phyloP scores from a whole-genome alignment of 2,888 invertebrate species.

The Synanthedon andrenaeformis region DNA sequence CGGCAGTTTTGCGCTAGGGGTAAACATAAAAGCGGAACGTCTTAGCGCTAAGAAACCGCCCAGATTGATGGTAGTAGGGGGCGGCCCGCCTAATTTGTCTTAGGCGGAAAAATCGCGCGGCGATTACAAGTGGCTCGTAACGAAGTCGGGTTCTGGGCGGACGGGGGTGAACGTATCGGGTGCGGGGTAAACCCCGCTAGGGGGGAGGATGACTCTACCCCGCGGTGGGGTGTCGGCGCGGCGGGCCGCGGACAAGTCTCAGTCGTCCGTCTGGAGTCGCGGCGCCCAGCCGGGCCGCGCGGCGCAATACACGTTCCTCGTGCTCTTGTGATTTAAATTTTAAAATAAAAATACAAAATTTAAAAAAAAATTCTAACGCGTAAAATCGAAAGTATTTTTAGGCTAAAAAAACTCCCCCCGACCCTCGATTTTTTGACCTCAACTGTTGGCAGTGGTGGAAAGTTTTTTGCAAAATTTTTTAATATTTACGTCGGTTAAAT shows the following conservation, averaged over 20 bases:
- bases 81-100: constrained; percentile 68
- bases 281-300: constrained; percentile 69
- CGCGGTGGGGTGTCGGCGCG: constrained; percentile 11
- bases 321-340: constrained; percentile 70
- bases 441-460: constrained; percentile 52
- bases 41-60: constrained; percentile 52
- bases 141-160: constrained; percentile 54
- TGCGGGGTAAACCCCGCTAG: not conserved
- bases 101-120: constrained; percentile 69
- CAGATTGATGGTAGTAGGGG: constrained; percentile 33
- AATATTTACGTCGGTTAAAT: constrained; percentile 68
- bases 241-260: constrained; percentile 47
- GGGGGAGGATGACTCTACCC: not conserved
- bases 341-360: constrained; percentile 42
- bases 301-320: constrained; percentile 69
- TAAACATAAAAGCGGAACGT: constrained; percentile 20
- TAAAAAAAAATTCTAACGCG: constrained; percentile 40
- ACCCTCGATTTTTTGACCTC: constrained; percentile 52
- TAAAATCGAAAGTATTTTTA: constrained; percentile 64
- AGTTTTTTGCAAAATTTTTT: constrained; percentile 59
- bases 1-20: too few species aligned
- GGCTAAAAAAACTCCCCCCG: constrained; percentile 39
- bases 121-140: constrained; percentile 71
- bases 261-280: constrained; percentile 71
- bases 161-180: constrained; percentile 11